phyloP scores from a whole-genome alignment of 2,888 invertebrate genomes.

The Polyommatus iphigenia region DNA sequence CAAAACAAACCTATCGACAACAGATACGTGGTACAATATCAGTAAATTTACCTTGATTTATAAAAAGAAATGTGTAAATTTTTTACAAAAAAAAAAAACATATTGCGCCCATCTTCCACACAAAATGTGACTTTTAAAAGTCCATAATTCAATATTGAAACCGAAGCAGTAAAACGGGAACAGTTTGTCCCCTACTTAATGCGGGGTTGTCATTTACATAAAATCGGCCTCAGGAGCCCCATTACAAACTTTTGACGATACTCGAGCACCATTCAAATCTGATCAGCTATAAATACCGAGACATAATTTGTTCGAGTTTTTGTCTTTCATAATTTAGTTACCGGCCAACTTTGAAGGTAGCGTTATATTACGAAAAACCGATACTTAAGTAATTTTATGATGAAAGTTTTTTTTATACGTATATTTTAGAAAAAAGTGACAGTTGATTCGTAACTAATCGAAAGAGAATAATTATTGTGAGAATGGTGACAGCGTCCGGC shows the following conservation, averaged over 20 bases:
- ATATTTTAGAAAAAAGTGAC: neutral
- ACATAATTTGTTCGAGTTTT: conserved; percentile 50
- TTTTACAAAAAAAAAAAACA: neutral
- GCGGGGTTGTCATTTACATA: conserved; percentile 71
- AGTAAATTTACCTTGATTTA: neutral
- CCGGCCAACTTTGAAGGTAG: neutral
- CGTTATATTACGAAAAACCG: neutral
- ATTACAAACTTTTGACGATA: conserved; percentile 66
- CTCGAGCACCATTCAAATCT: conserved; percentile 72
- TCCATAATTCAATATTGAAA: conserved; percentile 38
- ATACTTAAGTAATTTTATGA: neutral
- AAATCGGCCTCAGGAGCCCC: conserved; percentile 60
- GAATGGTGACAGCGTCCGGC: too few species aligned
- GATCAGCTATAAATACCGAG: conserved; percentile 68
- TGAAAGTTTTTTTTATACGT: too few species aligned
- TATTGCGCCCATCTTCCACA: neutral
- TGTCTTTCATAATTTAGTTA: conserved; percentile 32
- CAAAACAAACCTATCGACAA: neutral
- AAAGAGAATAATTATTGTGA: neutral
- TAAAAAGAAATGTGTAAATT: neutral
- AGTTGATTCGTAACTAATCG: neutral
- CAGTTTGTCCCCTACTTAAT: conserved; percentile 67
- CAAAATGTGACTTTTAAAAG: conserved; percentile 20
- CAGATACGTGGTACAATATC: neutral
- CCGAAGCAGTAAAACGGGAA: conserved; percentile 60